A percentile compares a stretch with the other conserved stretches of the same genome.
phyloP scores from a whole-genome alignment of 1,140 invertebrate species.

The Megalopta genalis region DNA sequence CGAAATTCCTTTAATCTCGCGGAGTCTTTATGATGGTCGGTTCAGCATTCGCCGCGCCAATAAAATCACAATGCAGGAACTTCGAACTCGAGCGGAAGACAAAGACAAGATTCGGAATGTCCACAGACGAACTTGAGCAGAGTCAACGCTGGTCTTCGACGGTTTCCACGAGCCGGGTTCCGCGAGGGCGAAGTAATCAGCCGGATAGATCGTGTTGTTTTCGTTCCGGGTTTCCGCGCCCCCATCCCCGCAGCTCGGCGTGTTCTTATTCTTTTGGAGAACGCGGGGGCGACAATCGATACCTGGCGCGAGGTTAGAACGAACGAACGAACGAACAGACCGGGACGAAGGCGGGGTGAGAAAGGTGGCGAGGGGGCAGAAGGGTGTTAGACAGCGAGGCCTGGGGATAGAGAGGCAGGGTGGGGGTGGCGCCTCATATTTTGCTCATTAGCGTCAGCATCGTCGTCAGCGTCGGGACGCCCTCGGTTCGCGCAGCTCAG shows the following conservation, averaged over 20 bases:
- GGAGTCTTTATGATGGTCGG: too few relatives aligned
- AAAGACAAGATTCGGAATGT: too few relatives aligned
- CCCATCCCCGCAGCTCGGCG: neutral
- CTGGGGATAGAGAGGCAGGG: constrained; percentile 39
- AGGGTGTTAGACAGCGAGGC: constrained; percentile 1
- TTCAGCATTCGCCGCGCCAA: too few relatives aligned
- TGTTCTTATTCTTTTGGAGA: constrained; percentile 61
- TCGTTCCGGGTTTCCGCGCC: constrained; percentile 50
- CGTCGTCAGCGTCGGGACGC: constrained; percentile 76
- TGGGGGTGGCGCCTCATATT: constrained; percentile 78
- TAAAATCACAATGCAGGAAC: too few relatives aligned
- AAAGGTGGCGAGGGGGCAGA: constrained; percentile 33
- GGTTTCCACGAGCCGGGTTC: neutral
- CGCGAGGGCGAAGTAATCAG: constrained; percentile 49
- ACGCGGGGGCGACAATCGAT: constrained; percentile 74
- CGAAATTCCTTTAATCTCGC: too few relatives aligned
- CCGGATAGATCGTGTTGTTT: constrained; percentile 59
- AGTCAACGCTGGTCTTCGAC: too few relatives aligned
- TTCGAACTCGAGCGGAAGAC: too few relatives aligned
- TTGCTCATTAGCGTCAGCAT: constrained; percentile 80
- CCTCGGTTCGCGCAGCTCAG: constrained; percentile 69
- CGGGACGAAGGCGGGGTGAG: constrained; percentile 24
- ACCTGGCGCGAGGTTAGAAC: constrained; percentile 56
- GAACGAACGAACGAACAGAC: constrained; percentile 10
- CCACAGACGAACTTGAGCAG: too few relatives aligned